These are phyloP conservation scores for Drosophila hamatofila DNA, from an alignment of 2,888 invertebrate genomes.

Conservation along the genomic window DNA sequence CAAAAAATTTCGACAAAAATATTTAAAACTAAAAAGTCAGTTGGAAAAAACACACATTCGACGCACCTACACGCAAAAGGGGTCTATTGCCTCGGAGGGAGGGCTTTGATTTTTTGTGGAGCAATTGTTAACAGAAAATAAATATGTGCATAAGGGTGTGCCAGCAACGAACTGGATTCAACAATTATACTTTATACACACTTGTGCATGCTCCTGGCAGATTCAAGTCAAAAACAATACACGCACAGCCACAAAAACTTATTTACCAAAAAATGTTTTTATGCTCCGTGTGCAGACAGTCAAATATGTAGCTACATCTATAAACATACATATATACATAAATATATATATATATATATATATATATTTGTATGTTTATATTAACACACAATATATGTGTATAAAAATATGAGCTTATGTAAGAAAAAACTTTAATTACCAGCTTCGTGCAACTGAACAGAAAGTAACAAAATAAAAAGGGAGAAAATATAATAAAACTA, in stretches of 20 bases:
- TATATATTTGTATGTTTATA: too few species aligned
- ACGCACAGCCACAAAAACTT: conserved; percentile 33
- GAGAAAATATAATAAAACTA: not conserved
- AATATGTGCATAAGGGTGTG: conserved; percentile 14
- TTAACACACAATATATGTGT: not conserved
- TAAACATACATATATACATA: not conserved
- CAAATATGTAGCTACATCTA: conserved; percentile 11
- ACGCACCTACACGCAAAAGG: not conserved
- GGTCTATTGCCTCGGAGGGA: not conserved
- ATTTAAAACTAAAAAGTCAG: not conserved
- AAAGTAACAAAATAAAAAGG: not conserved
- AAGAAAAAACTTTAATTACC: conserved; percentile 69
- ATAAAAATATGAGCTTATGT: conserved; percentile 38
- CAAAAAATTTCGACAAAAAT: not conserved
- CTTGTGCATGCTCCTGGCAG: conserved; percentile 36
- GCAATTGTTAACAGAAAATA: conserved; percentile 11
- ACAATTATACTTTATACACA: conserved; percentile 11
- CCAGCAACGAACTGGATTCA: conserved; percentile 9
- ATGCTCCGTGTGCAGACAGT: conserved; percentile 38
- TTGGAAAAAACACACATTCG: conserved; percentile 16
- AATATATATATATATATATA: too few species aligned
- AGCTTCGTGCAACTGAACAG: conserved; percentile 37
- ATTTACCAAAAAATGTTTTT: conserved; percentile 33
- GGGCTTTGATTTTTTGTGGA: conserved; percentile 12
- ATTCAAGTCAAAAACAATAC: conserved; percentile 16